Percentiles rank a stretch among this genome's conserved stretches.
Evolutionary conservation across 2,797 vertebrate species (phyloP).

Genomic region (Somateria mollissima): DNA sequence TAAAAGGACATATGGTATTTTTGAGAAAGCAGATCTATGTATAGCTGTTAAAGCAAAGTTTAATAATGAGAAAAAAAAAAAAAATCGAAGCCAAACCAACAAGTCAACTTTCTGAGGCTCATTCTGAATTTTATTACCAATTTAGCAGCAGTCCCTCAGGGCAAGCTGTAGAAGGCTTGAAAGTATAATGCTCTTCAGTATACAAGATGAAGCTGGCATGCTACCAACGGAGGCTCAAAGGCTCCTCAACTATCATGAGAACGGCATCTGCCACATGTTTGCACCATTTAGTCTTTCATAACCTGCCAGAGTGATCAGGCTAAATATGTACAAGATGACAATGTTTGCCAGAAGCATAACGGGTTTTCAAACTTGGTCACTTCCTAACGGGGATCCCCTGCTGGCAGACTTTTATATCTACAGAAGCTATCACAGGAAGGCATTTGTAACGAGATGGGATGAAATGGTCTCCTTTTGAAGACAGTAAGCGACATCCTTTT

Average conservation of each 20-base stretch:
- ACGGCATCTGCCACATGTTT: conserved; percentile 55
- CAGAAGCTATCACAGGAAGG: not conserved
- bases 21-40: conserved; percentile 27
- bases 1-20: not conserved
- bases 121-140: conserved; percentile 49
- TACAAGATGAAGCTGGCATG: not conserved
- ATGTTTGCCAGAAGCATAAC: conserved; percentile 19
- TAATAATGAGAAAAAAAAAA: conserved; percentile 24
- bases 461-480: conserved; percentile 5
- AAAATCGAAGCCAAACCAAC: conserved; percentile 29
- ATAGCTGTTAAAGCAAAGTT: conserved; percentile 9
- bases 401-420: not conserved
- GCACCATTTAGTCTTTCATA: conserved; percentile 40
- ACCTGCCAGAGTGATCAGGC: conserved; percentile 38
- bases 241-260: not conserved
- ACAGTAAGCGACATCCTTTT: not conserved
- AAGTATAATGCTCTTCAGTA: conserved; percentile 33
- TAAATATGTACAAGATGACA: conserved; percentile 7
- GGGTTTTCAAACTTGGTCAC: not conserved
- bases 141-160: conserved; percentile 54
- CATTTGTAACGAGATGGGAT: not conserved
- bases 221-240: not conserved
- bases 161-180: not conserved
- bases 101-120: conserved; percentile 39
- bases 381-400: conserved; percentile 29